These are phyloP conservation scores for Drosophila bocqueti DNA, from an alignment of 1,140 invertebrate genomes.

Conservation along the genomic window DNA sequence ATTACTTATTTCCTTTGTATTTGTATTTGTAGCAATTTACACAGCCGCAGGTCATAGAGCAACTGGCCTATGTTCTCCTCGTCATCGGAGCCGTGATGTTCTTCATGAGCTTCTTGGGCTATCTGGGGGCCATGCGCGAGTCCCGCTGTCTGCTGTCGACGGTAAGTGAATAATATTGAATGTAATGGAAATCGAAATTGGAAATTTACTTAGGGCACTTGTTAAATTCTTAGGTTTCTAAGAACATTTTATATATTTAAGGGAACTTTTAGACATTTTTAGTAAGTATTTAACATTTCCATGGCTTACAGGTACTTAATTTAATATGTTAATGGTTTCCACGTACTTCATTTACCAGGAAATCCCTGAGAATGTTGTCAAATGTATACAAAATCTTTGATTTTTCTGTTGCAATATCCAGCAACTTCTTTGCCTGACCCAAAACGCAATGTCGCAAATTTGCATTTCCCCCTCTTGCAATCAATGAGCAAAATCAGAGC, in stretches of 20 bases:
- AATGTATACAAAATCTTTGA: not conserved
- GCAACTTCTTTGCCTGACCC: not conserved
- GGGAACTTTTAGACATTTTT: not conserved
- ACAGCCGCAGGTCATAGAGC: slow-evolving; percentile 87
- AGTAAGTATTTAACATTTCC: not conserved
- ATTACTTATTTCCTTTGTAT: slow-evolving; percentile 2
- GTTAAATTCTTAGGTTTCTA: not conserved
- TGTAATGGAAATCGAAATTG: not conserved
- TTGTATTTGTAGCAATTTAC: slow-evolving; percentile 86
- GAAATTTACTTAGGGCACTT: not conserved
- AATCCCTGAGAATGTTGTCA: not conserved
- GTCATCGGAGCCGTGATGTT: slow-evolving; percentile 92
- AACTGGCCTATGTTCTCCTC: slow-evolving; percentile 91
- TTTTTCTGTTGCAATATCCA: not conserved
- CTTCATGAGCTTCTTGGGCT: slow-evolving; percentile 93
- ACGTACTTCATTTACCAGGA: not conserved
- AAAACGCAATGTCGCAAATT: slow-evolving; percentile 27
- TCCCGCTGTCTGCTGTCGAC: slow-evolving; percentile 91
- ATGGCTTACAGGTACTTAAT: not conserved
- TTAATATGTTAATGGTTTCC: not conserved
- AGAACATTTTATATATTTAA: not conserved
- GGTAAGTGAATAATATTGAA: slow-evolving; percentile 86
- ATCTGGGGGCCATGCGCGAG: slow-evolving; percentile 94
- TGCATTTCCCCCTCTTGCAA: slow-evolving; percentile 23
- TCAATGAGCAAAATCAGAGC: slow-evolving; percentile 46